phyloP scores from a whole-genome alignment of 2,113 vertebrate genomes.

The Oreotrochilus melanogaster region DNA sequence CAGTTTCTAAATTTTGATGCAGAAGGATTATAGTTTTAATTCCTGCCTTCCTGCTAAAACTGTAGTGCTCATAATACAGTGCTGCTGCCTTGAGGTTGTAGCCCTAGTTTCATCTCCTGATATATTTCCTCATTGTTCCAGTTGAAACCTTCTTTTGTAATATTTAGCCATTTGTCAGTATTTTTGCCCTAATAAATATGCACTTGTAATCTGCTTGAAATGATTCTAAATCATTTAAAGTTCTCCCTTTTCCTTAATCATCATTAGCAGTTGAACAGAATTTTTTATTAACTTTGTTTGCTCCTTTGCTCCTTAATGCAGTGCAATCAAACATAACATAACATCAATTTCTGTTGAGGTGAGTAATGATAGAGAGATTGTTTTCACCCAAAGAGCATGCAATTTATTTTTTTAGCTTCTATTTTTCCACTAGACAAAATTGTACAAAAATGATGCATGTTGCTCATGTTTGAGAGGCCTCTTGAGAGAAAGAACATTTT shows the following conservation, averaged over 20 bases:
- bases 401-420: neutral
- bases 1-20: neutral
- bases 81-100: neutral
- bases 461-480: neutral
- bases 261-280: neutral
- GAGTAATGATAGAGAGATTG: neutral
- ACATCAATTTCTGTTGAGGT: neutral
- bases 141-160: neutral
- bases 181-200: neutral
- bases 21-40: neutral
- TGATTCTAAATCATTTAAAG: neutral
- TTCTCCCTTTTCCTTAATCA: neutral
- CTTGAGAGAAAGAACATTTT: neutral
- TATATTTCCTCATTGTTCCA: neutral
- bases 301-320: neutral
- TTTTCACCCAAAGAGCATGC: neutral
- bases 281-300: neutral
- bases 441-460: neutral
- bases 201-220: neutral
- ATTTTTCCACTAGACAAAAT: neutral
- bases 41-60: neutral
- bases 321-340: neutral
- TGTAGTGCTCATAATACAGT: neutral
- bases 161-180: neutral
- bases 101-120: neutral